phyloP scores from a whole-genome alignment of 1,140 invertebrate genomes.

The Cyrtorhinus lividipennis region DNA sequence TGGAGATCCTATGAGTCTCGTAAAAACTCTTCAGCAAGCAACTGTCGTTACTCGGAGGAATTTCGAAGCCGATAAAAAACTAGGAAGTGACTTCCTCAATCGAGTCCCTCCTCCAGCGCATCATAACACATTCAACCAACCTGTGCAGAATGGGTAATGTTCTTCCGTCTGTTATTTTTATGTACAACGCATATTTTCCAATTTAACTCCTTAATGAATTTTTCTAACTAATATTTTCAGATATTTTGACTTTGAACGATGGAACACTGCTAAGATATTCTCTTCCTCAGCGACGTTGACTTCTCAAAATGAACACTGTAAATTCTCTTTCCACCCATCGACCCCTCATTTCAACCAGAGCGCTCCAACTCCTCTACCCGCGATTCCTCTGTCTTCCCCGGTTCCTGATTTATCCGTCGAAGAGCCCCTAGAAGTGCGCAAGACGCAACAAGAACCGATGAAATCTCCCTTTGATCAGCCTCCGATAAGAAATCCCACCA shows the following conservation, averaged over 20 bases:
- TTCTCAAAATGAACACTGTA: constrained; percentile 26
- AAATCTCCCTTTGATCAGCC: no score
- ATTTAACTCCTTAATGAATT: not conserved
- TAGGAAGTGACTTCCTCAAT: constrained; percentile 24
- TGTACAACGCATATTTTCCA: not conserved
- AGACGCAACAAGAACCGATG: no score
- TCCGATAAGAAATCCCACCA: no score
- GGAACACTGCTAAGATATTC: not conserved
- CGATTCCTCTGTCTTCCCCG: no score
- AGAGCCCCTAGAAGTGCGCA: no score
- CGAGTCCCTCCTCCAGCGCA: constrained; percentile 55
- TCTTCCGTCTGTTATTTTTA: not conserved
- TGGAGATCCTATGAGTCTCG: constrained; percentile 56
- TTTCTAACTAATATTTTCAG: not conserved
- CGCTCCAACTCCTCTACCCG: no score
- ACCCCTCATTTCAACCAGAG: constrained; percentile 21
- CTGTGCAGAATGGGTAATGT: constrained; percentile 40
- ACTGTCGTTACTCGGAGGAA: not conserved
- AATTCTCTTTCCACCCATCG: constrained; percentile 13
- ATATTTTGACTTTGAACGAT: not conserved
- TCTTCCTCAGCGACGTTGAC: constrained; percentile 15
- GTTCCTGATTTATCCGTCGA: no score
- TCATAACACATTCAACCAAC: constrained; percentile 41
- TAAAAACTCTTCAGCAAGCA: constrained; percentile 34
- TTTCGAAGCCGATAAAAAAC: constrained; percentile 15